phyloP scores from a whole-genome alignment of 2,888 invertebrate species.

The Gerris lacustris region DNA sequence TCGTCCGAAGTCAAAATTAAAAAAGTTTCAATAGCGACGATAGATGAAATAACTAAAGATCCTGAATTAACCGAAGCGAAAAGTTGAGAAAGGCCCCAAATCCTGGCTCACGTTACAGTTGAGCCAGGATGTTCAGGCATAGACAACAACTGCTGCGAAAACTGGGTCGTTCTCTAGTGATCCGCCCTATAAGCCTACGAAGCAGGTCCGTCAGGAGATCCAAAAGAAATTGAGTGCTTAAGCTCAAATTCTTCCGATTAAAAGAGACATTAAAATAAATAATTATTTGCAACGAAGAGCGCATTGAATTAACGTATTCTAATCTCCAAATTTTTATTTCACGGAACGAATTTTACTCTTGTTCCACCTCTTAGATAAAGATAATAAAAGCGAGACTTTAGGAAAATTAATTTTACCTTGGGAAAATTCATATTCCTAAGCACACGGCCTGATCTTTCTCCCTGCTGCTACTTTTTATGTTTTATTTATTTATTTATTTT shows the following conservation, averaged over 20 bases:
- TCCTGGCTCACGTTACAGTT: conserved; percentile 24
- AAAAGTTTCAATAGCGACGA: conserved; percentile 31
- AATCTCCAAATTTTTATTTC: too few species aligned
- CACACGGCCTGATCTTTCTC: too few species aligned
- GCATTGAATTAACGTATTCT: too few species aligned
- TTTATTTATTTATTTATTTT: too few species aligned
- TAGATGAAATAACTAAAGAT: conserved; percentile 33
- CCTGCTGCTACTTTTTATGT: too few species aligned
- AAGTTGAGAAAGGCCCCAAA: conserved; percentile 30
- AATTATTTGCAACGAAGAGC: too few species aligned
- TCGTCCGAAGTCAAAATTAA: conserved; percentile 37
- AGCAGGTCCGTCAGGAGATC: not conserved
- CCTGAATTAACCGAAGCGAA: conserved; percentile 30
- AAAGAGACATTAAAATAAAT: not conserved
- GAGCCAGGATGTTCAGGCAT: conserved; percentile 24
- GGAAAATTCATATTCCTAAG: too few species aligned
- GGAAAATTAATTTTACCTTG: too few species aligned
- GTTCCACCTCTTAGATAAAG: too few species aligned
- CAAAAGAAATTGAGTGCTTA: not conserved
- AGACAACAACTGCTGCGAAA: conserved; percentile 26
- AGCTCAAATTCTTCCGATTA: not conserved
- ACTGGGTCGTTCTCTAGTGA: conserved; percentile 26
- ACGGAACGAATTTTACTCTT: too few species aligned
- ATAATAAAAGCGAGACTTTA: too few species aligned
- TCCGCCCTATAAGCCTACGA: not conserved